A percentile compares a stretch with the other conserved stretches of the same genome.
Evolutionary conservation across 2,113 vertebrate species (phyloP).

Genomic region (Vulpes lagopus): DNA sequence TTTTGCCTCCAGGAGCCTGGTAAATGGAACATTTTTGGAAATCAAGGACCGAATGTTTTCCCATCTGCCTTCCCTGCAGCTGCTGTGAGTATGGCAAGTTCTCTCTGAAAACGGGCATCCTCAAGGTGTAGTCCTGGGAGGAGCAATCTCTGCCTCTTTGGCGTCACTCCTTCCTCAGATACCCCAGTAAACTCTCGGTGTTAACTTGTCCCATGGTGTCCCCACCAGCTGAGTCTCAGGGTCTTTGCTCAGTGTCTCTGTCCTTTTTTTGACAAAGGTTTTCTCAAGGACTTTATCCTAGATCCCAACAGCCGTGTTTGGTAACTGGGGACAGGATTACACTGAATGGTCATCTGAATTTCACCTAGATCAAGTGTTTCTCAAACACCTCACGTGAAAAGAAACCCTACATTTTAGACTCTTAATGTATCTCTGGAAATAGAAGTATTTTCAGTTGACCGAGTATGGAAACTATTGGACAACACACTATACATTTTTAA

Average conservation of each 20-base stretch:
- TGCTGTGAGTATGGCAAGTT: slow-evolving; percentile 92
- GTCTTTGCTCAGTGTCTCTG: neutral
- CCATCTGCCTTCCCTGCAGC: slow-evolving; percentile 95
- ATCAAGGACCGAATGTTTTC: slow-evolving; percentile 98
- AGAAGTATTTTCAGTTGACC: neutral
- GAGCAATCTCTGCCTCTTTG: neutral
- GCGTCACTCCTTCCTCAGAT: neutral
- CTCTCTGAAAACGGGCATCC: neutral
- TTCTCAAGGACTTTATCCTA: neutral
- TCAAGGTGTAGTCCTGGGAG: neutral
- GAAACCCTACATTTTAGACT: neutral
- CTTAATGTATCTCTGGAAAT: neutral
- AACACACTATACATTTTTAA: neutral
- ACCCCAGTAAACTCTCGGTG: neutral
- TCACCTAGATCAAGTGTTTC: neutral
- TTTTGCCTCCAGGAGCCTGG: slow-evolving; percentile 92
- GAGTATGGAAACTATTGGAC: neutral
- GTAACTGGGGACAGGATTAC: neutral
- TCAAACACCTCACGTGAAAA: slow-evolving; percentile 10
- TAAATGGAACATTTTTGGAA: slow-evolving; percentile 97
- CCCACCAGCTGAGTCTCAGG: neutral
- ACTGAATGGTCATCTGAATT: neutral
- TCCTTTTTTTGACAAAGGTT: neutral
- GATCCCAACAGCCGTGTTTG: neutral
- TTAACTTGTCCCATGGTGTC: neutral